A percentile compares a stretch with the other conserved stretches of the same genome.
phyloP scores from a whole-genome alignment of 2,113 vertebrate species.

The Salvelinus sp. region DNA sequence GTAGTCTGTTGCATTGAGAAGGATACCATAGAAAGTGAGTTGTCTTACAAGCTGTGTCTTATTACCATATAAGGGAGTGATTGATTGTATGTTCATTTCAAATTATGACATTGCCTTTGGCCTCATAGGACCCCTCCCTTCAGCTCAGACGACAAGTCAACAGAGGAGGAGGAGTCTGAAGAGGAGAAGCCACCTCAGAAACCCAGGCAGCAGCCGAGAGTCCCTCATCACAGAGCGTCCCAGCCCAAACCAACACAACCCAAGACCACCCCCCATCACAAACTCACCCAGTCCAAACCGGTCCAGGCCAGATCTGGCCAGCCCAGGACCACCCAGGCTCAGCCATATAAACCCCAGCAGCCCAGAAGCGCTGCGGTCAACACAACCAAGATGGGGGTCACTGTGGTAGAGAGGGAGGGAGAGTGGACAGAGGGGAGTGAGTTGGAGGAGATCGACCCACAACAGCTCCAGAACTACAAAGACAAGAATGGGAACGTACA shows the following conservation, averaged over 20 bases:
- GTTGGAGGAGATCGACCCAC: slow-evolving; percentile 65
- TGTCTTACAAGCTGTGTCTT: no score
- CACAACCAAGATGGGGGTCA: slow-evolving; percentile 46
- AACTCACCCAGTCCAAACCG: slow-evolving; percentile 24
- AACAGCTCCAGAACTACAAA: slow-evolving; percentile 47
- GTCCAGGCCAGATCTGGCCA: slow-evolving; percentile 6
- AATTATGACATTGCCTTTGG: slow-evolving; percentile 3
- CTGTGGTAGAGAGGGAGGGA: slow-evolving; percentile 55
- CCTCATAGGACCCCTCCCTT: slow-evolving; percentile 81
- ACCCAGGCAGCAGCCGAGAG: slow-evolving; percentile 40
- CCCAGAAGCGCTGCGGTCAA: slow-evolving; percentile 20
- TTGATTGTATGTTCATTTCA: neutral
- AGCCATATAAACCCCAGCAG: slow-evolving; percentile 35
- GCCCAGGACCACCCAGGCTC: slow-evolving; percentile 31
- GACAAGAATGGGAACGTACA: slow-evolving; percentile 65
- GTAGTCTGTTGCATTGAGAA: no score
- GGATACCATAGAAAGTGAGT: no score
- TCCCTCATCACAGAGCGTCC: slow-evolving; percentile 25
- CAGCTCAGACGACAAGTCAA: slow-evolving; percentile 83
- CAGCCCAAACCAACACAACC: slow-evolving; percentile 16
- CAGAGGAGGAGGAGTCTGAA: slow-evolving; percentile 49
- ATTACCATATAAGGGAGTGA: neutral
- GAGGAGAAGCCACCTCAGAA: slow-evolving; percentile 57
- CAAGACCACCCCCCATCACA: slow-evolving; percentile 34
- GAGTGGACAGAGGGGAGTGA: slow-evolving; percentile 74